Percentiles rank a stretch among this genome's conserved stretches.
Evolutionary conservation across 2,797 vertebrate species (phyloP).

Genomic region (Ambastaia sidthimunki): DNA sequence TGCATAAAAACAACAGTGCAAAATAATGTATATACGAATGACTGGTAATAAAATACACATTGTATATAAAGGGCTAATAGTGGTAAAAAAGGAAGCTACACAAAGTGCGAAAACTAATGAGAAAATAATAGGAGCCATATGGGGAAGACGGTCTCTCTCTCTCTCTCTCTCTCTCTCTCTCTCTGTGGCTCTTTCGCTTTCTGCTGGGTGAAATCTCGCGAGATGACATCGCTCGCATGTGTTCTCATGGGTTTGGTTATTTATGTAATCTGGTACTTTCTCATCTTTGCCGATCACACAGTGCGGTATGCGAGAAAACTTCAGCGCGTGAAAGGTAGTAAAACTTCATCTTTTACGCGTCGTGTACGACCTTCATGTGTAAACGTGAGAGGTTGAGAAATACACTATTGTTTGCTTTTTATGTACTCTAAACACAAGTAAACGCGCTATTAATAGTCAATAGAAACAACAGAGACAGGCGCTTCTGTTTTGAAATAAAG

Average conservation of each 20-base stretch:
- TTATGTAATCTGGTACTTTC: not conserved
- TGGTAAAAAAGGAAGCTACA: not conserved
- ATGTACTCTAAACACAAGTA: too few species aligned
- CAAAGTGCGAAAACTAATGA: not conserved
- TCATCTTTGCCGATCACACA: not conserved
- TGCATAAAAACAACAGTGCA: not conserved
- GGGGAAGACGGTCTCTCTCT: not conserved
- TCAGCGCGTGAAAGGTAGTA: not conserved
- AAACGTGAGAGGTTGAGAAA: too few species aligned
- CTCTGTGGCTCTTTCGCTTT: too few species aligned
- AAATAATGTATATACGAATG: not conserved
- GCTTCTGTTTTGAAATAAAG: too few species aligned
- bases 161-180: not conserved
- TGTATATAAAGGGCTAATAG: too few species aligned
- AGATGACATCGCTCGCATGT: too few species aligned
- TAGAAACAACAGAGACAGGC: too few species aligned
- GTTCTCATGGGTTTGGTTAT: constrained; percentile 9
- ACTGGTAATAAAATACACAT: not conserved
- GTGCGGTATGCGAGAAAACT: not conserved
- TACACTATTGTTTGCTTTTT: too few species aligned
- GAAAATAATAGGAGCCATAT: not conserved
- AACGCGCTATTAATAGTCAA: too few species aligned
- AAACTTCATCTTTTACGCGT: not conserved
- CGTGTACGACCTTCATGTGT: not conserved
- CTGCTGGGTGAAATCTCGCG: too few species aligned